Base-by-base conservation (phyloP, 1,140 invertebrate genomes). In the Bombus waltoni region DNA sequence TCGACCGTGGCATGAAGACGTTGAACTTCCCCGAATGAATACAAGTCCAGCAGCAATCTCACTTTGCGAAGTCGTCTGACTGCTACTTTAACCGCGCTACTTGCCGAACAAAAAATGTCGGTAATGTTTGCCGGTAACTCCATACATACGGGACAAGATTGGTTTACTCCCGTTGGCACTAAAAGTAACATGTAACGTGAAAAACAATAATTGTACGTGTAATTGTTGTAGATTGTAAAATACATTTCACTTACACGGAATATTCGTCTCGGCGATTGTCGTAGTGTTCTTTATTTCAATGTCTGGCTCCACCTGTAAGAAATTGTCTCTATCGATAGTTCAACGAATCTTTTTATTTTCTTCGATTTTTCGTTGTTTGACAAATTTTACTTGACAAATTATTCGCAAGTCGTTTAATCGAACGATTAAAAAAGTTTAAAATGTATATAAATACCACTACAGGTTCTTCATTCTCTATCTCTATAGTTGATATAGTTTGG, bases 111-210 rank as follows among this genome's bases (percentile, higher is more conserved):
- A 80, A 93, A 94, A 28, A 93, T 66, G 25, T 94, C 83, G 3
- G 90, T 92, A 25, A 95, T 89, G 62, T 95, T 90, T 25, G 76
- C 53, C 3, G 94, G 94, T 40, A 94, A 84, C 47, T 94, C 91
- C 38, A 85, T 83, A 83, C 95, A 95, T 38, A 92, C 83, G 38
- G 95, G 94, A 87, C 95, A 95, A 44, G 53, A 77, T 22, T 77
- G 75, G 6, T 70, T 85, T 38, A 3, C 68, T 75, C n/a, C 40
- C 22, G 71, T 47, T 66, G 79, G 42, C 28, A 71, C 89, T 90
- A 72, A 86, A 84, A 88, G 38, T 40, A 81, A 78, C 73, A 81
- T 74, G 35, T 74, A 80, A 85, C 44, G 57, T 47, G 40, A 79
- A 13, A 68, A 70, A 25, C 22, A 65, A 44, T 80, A 42, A 40